A percentile compares a stretch with the other conserved stretches of the same genome.
These are phyloP conservation scores for Otolemur garnettii DNA, from an alignment of 2,113 vertebrate species.

Conservation along the genomic window DNA sequence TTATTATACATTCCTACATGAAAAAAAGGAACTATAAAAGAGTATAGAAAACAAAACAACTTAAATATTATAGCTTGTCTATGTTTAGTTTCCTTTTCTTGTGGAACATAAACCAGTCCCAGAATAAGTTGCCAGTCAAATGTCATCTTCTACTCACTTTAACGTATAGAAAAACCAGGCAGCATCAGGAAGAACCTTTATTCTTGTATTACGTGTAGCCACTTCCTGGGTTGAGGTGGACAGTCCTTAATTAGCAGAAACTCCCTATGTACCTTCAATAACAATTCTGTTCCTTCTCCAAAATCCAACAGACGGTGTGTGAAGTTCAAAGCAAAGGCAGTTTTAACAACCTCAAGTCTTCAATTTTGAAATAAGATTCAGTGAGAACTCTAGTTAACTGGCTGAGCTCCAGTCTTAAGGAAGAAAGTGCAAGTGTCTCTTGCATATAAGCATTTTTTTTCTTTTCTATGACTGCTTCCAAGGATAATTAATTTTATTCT, in stretches of 20 bases:
- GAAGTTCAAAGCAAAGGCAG: conserved; percentile 48
- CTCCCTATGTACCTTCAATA: background rate
- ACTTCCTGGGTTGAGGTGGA: conserved; percentile 3
- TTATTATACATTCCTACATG: background rate
- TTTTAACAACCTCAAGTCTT: conserved; percentile 50
- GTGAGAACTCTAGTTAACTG: background rate
- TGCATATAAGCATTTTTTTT: background rate
- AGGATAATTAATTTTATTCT: conserved; percentile 41
- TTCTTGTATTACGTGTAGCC: background rate
- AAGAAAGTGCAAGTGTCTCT: background rate
- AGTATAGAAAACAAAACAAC: background rate
- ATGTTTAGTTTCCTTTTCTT: conserved; percentile 8
- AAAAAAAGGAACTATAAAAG: conserved; percentile 8
- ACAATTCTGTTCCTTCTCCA: background rate
- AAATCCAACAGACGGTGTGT: background rate
- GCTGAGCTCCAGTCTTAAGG: background rate
- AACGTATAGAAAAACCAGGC: background rate
- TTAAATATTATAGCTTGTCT: background rate
- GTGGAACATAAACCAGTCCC: background rate
- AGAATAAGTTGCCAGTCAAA: background rate
- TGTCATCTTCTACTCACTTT: background rate
- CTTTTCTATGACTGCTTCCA: background rate
- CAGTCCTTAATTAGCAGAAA: conserved; percentile 53
- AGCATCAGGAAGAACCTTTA: background rate
- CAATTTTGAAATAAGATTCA: conserved; percentile 53